Evolutionary conservation across 2,888 invertebrate species (phyloP).

Genomic region (Dascillus cervinus): DNA sequence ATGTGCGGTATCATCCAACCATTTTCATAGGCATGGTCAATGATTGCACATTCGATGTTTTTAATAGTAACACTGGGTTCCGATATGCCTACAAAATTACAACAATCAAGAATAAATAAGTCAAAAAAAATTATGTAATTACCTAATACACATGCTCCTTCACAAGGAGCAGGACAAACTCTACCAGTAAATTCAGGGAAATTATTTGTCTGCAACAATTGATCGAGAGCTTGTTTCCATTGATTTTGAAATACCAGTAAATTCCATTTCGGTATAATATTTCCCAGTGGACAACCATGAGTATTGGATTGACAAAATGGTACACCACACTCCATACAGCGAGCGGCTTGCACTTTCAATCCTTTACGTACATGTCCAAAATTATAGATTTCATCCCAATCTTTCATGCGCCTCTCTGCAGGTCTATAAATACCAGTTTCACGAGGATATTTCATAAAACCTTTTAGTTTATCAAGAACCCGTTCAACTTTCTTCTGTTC

Average conservation of each 20-base stretch:
- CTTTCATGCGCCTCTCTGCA: conserved; percentile 75
- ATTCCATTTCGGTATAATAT: conserved; percentile 99
- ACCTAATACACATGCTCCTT: conserved; percentile 93
- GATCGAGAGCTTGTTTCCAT: conserved; percentile 90
- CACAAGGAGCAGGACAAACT: conserved; percentile 95
- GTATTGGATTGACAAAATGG: conserved; percentile 89
- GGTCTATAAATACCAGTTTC: conserved; percentile 82
- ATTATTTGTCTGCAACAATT: conserved; percentile 95
- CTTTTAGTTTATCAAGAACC: conserved; percentile 71
- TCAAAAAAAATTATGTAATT: neutral
- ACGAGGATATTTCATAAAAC: conserved; percentile 90
- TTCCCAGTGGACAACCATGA: conserved; percentile 95
- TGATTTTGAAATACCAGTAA: conserved; percentile 90
- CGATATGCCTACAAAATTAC: conserved; percentile 56
- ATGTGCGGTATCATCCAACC: conserved; percentile 83
- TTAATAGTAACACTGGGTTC: conserved; percentile 97
- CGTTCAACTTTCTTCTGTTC: conserved; percentile 77
- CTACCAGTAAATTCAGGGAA: conserved; percentile 72
- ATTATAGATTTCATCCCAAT: conserved; percentile 97
- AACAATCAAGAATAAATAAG: neutral
- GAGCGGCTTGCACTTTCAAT: conserved; percentile 83
- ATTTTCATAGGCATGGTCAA: conserved; percentile 94
- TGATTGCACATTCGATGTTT: conserved; percentile 97
- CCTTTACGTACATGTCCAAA: conserved; percentile 78
- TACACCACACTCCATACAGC: conserved; percentile 99